Conservation (phyloP, 2,888 invertebrate genomes). For the Leistus spinibarbis region DNA sequence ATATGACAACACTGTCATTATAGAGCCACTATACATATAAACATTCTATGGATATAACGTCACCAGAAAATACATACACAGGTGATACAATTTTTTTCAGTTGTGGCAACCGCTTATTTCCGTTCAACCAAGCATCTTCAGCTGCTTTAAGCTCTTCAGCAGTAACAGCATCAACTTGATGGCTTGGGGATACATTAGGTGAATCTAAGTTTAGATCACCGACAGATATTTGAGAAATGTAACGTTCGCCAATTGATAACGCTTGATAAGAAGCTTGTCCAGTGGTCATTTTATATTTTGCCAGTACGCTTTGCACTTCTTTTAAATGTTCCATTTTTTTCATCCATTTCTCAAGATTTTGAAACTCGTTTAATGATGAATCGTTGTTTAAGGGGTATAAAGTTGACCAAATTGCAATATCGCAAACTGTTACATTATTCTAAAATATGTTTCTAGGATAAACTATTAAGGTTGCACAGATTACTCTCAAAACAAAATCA, state of each 20-base stretch:
- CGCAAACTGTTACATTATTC: slow-evolving; percentile 69
- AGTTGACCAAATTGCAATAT: slow-evolving; percentile 75
- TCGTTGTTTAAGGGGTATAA: slow-evolving; percentile 69
- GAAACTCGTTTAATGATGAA: slow-evolving; percentile 53
- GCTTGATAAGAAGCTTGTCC: slow-evolving; percentile 50
- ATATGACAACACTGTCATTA: too few species aligned
- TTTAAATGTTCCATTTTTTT: slow-evolving; percentile 61
- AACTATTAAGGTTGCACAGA: too few species aligned
- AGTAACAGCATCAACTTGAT: slow-evolving; percentile 59
- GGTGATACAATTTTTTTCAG: slow-evolving; percentile 57
- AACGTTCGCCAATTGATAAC: slow-evolving; percentile 46
- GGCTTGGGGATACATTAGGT: slow-evolving; percentile 53
- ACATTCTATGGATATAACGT: too few species aligned
- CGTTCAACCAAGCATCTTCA: slow-evolving; percentile 63
- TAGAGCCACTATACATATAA: too few species aligned
- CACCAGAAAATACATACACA: slow-evolving; percentile 59
- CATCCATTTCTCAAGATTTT: slow-evolving; percentile 67
- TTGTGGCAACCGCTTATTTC: slow-evolving; percentile 54
- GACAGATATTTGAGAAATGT: slow-evolving; percentile 16
- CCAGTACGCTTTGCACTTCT: slow-evolving; percentile 60
- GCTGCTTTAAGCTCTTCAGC: slow-evolving; percentile 67
- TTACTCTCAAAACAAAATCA: too few species aligned
- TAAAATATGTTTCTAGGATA: slow-evolving; percentile 55
- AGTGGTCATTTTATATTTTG: slow-evolving; percentile 47
- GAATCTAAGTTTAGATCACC: slow-evolving; percentile 37